Conservation (phyloP, 2,113 vertebrate species). For the Serinus canaria region DNA sequence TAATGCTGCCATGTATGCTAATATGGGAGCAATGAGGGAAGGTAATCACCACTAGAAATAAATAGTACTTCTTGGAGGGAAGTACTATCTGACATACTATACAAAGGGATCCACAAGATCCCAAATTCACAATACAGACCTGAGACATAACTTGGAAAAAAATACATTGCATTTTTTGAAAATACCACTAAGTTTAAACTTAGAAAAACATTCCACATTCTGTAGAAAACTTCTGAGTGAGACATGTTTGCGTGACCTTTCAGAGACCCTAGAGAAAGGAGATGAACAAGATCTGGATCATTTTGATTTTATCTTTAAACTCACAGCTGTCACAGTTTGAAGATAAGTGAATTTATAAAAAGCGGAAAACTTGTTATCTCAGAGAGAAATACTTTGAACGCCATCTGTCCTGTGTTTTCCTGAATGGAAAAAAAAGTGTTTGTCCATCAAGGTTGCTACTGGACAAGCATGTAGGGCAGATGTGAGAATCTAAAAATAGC, state of each 20-base stretch:
- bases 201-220: not conserved
- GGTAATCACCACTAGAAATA: not conserved
- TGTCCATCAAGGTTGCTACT: constrained; percentile 25
- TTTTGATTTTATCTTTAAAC: constrained; percentile 46
- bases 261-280: constrained; percentile 22
- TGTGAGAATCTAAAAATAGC: constrained; percentile 43
- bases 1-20: not conserved
- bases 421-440: not conserved
- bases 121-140: not conserved
- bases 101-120: not conserved
- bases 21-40: not conserved
- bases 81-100: not conserved
- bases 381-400: constrained; percentile 20
- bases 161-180: not conserved
- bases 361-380: constrained; percentile 38
- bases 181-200: not conserved
- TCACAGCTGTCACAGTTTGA: constrained; percentile 52
- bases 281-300: constrained; percentile 51
- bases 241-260: constrained; percentile 31
- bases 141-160: not conserved
- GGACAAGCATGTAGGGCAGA: constrained; percentile 40
- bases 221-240: not conserved
- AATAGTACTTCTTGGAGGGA: not conserved
- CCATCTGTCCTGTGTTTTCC: constrained; percentile 60
- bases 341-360: constrained; percentile 58